phyloP scores from a whole-genome alignment of 37 sponge, comb jelly and placozoan genomes.

The Spongilla lacustris region DNA sequence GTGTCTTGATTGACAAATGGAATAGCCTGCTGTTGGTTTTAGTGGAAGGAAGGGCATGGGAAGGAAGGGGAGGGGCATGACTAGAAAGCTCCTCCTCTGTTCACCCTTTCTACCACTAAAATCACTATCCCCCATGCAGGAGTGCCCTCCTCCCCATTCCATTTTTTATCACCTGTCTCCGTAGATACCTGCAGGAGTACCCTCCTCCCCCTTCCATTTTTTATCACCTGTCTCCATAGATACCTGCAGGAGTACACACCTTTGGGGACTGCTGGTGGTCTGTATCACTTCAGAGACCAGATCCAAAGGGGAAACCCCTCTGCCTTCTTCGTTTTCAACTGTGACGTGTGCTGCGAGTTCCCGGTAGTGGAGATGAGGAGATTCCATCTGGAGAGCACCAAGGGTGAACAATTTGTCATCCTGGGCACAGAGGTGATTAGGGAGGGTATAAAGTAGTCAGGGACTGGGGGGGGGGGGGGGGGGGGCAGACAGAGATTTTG shows the following conservation, averaged over 20 bases:
- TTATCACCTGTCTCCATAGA: constrained; percentile 57
- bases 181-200: constrained; percentile 84
- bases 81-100: too few species aligned
- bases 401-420: constrained; percentile 50
- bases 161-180: neutral
- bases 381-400: constrained; percentile 51
- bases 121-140: too few species aligned
- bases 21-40: too few species aligned
- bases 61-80: too few species aligned
- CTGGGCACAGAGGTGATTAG: constrained; percentile 76
- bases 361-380: constrained; percentile 89
- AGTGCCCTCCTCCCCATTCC: neutral
- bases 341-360: constrained; percentile 96
- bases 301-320: constrained; percentile 82
- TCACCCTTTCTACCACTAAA: too few species aligned
- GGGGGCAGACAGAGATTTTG: too few species aligned
- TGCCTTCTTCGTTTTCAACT: constrained; percentile 93
- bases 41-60: too few species aligned
- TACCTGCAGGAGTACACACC: constrained; percentile 97
- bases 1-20: too few species aligned
- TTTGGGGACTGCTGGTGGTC: constrained; percentile 95
- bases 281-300: constrained; percentile 99
- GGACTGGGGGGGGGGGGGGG: neutral
- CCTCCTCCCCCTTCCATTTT: neutral
- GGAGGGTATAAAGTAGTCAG: neutral